phyloP scores from a whole-genome alignment of 2,888 invertebrate species.

The Hydropsyche betteni region DNA sequence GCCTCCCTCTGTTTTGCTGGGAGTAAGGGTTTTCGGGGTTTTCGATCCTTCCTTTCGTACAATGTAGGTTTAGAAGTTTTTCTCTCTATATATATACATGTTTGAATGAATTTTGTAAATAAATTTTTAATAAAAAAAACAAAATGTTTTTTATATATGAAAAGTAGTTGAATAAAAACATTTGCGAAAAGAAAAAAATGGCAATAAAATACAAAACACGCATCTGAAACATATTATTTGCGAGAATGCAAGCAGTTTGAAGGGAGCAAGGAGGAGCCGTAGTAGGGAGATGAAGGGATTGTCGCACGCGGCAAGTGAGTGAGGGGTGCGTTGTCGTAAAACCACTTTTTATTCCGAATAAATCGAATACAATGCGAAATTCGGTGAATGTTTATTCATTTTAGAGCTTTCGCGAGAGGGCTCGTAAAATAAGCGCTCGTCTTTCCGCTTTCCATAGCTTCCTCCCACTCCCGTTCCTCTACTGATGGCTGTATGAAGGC shows the following conservation, averaged over 20 bases:
- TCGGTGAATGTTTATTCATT: constrained; percentile 40
- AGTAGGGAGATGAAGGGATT: constrained; percentile 21
- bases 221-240: constrained; percentile 38
- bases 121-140: no score
- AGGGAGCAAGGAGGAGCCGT: constrained; percentile 22
- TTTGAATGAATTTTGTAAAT: no score
- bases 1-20: neutral
- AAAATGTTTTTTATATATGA: no score
- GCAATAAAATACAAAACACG: constrained; percentile 18
- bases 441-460: constrained; percentile 3
- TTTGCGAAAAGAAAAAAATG: neutral
- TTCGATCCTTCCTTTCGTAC: no score
- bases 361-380: constrained; percentile 40
- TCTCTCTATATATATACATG: no score
- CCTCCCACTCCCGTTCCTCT: no score
- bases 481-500: neutral
- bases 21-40: no score
- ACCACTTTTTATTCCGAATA: constrained; percentile 38
- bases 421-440: constrained; percentile 35
- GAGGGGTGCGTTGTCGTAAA: constrained; percentile 27
- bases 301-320: neutral
- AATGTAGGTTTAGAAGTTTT: no score
- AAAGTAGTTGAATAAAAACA: no score
- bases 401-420: constrained; percentile 33
- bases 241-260: constrained; percentile 20